phyloP scores from a whole-genome alignment of 2,888 invertebrate species.

The Cyclophora punctaria region DNA sequence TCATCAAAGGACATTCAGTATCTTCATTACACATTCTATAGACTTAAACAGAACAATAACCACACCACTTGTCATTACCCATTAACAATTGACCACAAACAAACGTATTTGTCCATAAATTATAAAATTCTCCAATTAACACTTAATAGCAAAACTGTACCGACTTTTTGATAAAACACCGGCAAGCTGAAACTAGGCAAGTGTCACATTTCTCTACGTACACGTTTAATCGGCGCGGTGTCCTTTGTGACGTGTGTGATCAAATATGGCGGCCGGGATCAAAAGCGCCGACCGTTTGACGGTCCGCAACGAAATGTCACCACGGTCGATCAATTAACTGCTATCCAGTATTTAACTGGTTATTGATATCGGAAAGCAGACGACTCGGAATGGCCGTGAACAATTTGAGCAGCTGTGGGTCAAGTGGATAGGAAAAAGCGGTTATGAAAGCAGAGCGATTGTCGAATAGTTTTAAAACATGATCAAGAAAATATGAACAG shows the following conservation, averaged over 20 bases:
- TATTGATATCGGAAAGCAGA: slow-evolving; percentile 55
- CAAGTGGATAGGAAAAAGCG: slow-evolving; percentile 18
- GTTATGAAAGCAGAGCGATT: not conserved
- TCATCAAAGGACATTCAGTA: too few species aligned
- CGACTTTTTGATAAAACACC: slow-evolving; percentile 35
- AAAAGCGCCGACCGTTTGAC: slow-evolving; percentile 59
- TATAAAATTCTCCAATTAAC: slow-evolving; percentile 29
- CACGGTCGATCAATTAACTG: slow-evolving; percentile 67
- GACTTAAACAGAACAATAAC: slow-evolving; percentile 6
- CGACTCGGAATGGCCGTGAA: slow-evolving; percentile 40
- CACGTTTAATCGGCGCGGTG: slow-evolving; percentile 66
- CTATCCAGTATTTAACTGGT: slow-evolving; percentile 51
- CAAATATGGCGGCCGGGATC: slow-evolving; percentile 47
- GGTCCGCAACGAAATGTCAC: slow-evolving; percentile 66
- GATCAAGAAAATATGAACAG: too few species aligned
- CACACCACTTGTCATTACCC: slow-evolving; percentile 6
- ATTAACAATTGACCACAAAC: slow-evolving; percentile 5
- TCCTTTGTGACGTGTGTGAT: slow-evolving; percentile 44
- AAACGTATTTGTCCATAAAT: slow-evolving; percentile 10
- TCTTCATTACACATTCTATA: not conserved
- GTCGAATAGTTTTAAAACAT: too few species aligned
- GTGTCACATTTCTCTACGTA: slow-evolving; percentile 68
- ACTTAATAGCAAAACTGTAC: slow-evolving; percentile 29
- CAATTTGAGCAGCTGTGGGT: slow-evolving; percentile 28
- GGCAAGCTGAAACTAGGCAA: slow-evolving; percentile 56